Base-by-base conservation (phyloP, 1,140 invertebrate species). In the Trigoniulus corallinus region DNA sequence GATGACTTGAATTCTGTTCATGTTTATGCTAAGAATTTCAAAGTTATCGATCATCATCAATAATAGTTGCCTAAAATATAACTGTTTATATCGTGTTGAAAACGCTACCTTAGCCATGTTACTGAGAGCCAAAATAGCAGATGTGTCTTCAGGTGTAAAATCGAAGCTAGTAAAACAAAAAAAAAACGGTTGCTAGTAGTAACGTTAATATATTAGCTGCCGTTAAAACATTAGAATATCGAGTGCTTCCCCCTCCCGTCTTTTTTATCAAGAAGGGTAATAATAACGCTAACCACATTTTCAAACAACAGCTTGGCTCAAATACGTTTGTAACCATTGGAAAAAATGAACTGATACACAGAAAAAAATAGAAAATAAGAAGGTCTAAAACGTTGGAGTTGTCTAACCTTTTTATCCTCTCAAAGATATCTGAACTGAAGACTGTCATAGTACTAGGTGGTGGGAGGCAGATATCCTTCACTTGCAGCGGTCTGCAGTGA, bases 381-480 rank as follows among this genome's bases (percentile, higher is more conserved):
- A 34, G 29, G 15, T 34, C 15, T 7, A 34, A 34, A 34, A 34
- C 2, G 48, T 18, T 20, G 10, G 39, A 10, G 34, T 21, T 20
- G n/a, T 21, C n/a, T n/a, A 27, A 62, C 58, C 58, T 57, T 45
- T 57, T 58, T 26, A 62, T 60, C 40, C 58, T 59, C 51, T 65
- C 58, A 48, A 64, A 57, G 7, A 64, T 58, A 42, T 62, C 58
- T 40, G 59, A 57, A 48, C 58, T 58, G 37, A 59, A 56, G 15
- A 57, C 55, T 22, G 63, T 64, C 25, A 64, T 62, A 20, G 61
- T 58, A 51, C 65, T 61, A 23, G 59, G 57, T 1, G 65, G 64
- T 18, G 66, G 65, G 3, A 70, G 55, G 57, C 67, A 69, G 2
- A 69, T 52, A 54, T 71, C 69, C 13, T 62, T 58, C 12, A 60